Base-by-base conservation (phyloP, 2,888 invertebrate species). In the Sphaerophoria taeniata region DNA sequence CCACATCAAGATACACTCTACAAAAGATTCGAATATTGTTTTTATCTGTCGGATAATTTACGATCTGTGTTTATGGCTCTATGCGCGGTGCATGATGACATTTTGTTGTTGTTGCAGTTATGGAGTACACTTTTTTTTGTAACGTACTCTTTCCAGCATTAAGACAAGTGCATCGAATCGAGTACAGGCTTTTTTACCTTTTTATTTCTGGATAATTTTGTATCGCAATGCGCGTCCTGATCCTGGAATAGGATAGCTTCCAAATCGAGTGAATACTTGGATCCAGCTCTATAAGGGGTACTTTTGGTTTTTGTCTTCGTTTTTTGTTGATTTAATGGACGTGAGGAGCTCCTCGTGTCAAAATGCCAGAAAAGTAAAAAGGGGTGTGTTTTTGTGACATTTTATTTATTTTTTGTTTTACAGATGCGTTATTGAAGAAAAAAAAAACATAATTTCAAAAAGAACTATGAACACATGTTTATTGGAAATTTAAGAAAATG, bases 11-110 rank as follows among this genome's bases (percentile, higher is more conserved):
- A 14, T 55, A 16, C 45, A 45, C 56, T 45, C 73, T 49, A 45
- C 70, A 63, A 74, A 63, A 36, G 47, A 63, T 80, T 85, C 61
- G 55, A 85, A 85, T 85, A 85, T 85, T 69, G 85, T 76, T 81
- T 76, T 85, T 85, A 85, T 85, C 85, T 81, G 85, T 77, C 80
- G 70, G 80, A 85, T 85, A 85, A 85, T 85, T 85, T 85, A 85
- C 85, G 85, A 77, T 85, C 73, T 70, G 63, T 73, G 85, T 81
- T 85, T 80, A 85, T 81, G 80, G 76, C 80, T 81, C 69, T 81
- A 70, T 85, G 72, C 71, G 63, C 63, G 63, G 63, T 67, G 75
- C 72, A 85, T 69, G 85, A 81, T 85, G 85, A 85, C 85, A 85
- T 85, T 85, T 76, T 78, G 78, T 83, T 71, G 83, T 55, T 74